Conservation (phyloP, 1,140 invertebrate species). For the Steinernema khuongi region DNA sequence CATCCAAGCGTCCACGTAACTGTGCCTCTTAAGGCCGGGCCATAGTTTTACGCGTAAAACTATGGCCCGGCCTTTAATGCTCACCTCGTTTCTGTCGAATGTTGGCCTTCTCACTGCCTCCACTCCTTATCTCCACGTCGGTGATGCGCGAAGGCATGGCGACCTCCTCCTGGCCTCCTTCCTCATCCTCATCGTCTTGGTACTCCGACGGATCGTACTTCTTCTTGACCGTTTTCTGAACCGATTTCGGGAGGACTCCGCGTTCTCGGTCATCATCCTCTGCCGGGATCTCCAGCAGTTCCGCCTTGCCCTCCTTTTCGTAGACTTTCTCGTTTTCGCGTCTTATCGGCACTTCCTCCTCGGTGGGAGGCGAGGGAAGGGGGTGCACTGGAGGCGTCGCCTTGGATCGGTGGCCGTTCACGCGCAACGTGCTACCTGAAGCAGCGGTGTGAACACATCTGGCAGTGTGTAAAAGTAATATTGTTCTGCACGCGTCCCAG, state of each 20-base stretch:
- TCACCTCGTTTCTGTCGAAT: too few relatives aligned
- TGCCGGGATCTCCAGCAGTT: background rate
- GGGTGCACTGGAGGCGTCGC: background rate
- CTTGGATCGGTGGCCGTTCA: background rate
- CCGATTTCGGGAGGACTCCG: background rate
- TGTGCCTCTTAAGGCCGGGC: too few relatives aligned
- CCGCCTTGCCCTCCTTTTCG: background rate
- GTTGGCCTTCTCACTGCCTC: too few relatives aligned
- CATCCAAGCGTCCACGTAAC: too few relatives aligned
- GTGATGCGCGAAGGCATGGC: too few relatives aligned
- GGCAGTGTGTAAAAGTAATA: too few relatives aligned
- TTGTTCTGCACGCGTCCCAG: too few relatives aligned
- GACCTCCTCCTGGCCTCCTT: too few relatives aligned
- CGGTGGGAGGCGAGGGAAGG: background rate
- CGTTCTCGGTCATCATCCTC: background rate
- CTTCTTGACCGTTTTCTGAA: background rate
- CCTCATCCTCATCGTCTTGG: background rate
- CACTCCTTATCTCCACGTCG: too few relatives aligned
- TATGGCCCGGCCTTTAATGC: too few relatives aligned
- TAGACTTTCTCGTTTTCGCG: background rate
- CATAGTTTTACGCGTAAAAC: too few relatives aligned
- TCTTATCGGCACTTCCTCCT: background rate
- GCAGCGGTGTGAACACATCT: too few relatives aligned
- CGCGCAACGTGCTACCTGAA: background rate
- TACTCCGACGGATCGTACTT: background rate